Base-by-base conservation (phyloP, 2,113 vertebrate genomes). In the Ictalurus punctatus region DNA sequence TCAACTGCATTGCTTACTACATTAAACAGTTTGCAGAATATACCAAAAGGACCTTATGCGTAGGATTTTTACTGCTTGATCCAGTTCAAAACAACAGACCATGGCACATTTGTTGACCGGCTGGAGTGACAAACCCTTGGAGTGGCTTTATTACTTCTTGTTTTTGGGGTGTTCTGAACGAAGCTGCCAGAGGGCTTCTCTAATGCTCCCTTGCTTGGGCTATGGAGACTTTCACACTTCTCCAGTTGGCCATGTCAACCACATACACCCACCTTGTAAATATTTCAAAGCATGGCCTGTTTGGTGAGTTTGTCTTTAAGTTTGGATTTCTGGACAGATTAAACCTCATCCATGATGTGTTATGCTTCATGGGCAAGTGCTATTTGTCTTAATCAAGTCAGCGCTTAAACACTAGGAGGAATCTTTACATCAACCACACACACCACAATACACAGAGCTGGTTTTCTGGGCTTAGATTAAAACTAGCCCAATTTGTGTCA, bases 201-300 rank as follows among this genome's bases (percentile, higher is more conserved):
- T 16, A 90, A 37, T 25, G 37, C 63, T 65, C 58, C 65, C 76
- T 82, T 27, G 82, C 69, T 87, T 34, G 74, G 52, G 59, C 34
- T 44, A 84, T 78, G 23, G 65, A 85, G 63, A 88, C 37, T 86
- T 87, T 89, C 82, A 90, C 91, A 90, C 90, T 78, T 89, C 44
- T 88, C 79, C 87, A 92, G 90, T 91, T 92, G 86, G 48, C 30
- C 48, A 83, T 58, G 86, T 85, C 89, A 88, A 88, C 76, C 87
- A 89, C 78, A 83, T 25, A 58, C 89, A 87, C 61, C 89, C 86
- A 34, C 89, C 89, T 88, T 73, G 81, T 76, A 89, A 87, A 88
- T 61, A 44, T 63, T 83, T 83, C 37, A 40, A 63, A 27, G 59
- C 74, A 44, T 48, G 44, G 73, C 85, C 85, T 63, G 34, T 83